Base-by-base conservation (phyloP, 2,888 invertebrate genomes). In the Heliconius erato region DNA sequence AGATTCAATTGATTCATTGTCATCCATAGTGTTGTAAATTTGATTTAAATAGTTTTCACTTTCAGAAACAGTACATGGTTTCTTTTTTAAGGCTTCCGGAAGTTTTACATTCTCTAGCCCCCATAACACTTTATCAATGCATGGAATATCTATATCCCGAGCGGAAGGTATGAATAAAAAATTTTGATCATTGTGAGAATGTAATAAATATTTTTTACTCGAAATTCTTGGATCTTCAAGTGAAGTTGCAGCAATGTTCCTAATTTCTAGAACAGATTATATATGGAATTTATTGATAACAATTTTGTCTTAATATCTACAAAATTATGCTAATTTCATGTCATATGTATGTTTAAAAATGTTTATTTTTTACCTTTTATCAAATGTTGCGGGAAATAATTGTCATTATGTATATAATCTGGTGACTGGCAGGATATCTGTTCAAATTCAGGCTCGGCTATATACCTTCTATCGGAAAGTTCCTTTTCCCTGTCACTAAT, bases 351-450 rank as follows among this genome's bases (percentile, higher is more conserved):
- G 19, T 63, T 63, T n/a, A 63, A 63, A 68, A 78, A 78, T 78
- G 9, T 44, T 44, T 67, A 23, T 28, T 49, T 78, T 78, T 87
- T 89, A 94, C 95, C 94, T 92, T 85, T 93, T 32, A 91, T 78
- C 82, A 89, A 89, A 78, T 83, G 85, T 91, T 78, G 85, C 77
- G 77, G 59, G 63, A 44, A n/a, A 83, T 74, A 80, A 79, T 74
- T 79, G 28, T 88, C 87, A 68, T 81, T 28, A 79, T 89, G 74
- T 79, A 87, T 82, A 85, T 90, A 90, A 87, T 95, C 95, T 76
- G 95, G 95, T 11, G 95, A 95, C 86, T 93, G 93, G 80, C 94
- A 94, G 79, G 92, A 91, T 68, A 84, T 82, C 16, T 90, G 88
- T 59, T 86, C 80, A 68, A 84, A 77, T 78, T 89, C 65, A 44